Conservation (phyloP, 2,113 vertebrate genomes). For the Xiphophorus hellerii region DNA sequence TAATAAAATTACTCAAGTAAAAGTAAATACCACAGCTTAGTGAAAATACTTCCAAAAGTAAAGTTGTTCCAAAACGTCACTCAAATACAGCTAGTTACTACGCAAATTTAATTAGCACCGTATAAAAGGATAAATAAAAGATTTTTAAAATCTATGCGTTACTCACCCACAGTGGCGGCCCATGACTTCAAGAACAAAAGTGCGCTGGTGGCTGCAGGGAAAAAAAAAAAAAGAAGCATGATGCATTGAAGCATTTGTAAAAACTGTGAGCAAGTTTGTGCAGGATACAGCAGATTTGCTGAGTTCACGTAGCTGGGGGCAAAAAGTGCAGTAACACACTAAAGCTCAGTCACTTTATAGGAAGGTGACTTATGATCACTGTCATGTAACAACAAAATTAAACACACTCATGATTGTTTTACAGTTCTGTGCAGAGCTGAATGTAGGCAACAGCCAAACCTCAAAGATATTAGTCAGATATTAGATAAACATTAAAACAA, state of each 20-base stretch:
- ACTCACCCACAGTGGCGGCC: slow-evolving; percentile 95
- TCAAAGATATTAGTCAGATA: background rate
- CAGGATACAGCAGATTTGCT: slow-evolving; percentile 9
- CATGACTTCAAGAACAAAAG: slow-evolving; percentile 96
- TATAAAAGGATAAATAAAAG: background rate
- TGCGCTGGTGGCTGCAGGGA: slow-evolving; percentile 89
- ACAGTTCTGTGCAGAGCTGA: background rate
- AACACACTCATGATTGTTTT: background rate
- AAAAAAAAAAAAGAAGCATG: background rate
- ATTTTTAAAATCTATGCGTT: background rate
- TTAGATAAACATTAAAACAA: background rate
- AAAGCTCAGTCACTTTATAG: too few species aligned
- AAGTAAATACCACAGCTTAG: too few species aligned
- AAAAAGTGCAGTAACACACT: background rate
- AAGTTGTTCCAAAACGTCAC: too few species aligned
- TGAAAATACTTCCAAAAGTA: too few species aligned
- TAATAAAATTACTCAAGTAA: too few species aligned
- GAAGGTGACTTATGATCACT: background rate
- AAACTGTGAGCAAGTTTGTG: slow-evolving; percentile 32
- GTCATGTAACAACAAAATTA: background rate
- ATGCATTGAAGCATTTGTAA: background rate
- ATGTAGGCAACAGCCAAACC: background rate
- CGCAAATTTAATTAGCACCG: background rate
- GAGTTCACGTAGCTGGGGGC: background rate
- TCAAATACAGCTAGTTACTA: too few species aligned